A percentile compares a stretch with the other conserved stretches of the same genome.
Conservation (phyloP, 2,113 vertebrate species). For the Lepidothrix coronata region DNA sequence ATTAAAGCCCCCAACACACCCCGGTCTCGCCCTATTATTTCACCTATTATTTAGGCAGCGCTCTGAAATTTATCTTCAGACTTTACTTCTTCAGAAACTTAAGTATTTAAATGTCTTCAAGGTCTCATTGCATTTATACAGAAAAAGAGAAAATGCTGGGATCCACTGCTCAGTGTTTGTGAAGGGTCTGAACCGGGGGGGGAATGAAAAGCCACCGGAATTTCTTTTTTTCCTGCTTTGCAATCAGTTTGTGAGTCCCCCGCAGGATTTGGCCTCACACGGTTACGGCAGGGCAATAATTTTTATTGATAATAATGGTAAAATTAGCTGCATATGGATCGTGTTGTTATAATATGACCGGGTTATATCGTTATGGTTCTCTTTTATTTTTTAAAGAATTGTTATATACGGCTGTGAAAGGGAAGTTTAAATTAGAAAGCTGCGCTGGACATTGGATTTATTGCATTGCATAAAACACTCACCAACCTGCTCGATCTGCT, state of each 20-base stretch:
- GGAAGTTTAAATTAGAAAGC: background rate
- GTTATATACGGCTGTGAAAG: background rate
- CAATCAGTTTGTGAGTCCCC: background rate
- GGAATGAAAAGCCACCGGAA: background rate
- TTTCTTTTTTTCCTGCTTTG: background rate
- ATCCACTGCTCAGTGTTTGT: background rate
- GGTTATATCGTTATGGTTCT: background rate
- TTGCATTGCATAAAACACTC: conserved; percentile 6
- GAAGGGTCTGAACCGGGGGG: background rate
- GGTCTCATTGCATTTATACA: accelerated
- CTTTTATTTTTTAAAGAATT: background rate
- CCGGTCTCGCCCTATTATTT: background rate
- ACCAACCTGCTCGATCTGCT: background rate
- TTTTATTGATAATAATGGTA: background rate
- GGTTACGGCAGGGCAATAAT: background rate
- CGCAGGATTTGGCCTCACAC: background rate
- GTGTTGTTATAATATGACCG: background rate
- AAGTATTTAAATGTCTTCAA: background rate
- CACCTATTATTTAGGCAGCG: background rate
- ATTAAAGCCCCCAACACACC: background rate
- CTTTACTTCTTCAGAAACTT: background rate
- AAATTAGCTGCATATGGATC: background rate
- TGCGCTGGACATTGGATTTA: conserved; percentile 9
- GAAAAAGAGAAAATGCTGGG: background rate
- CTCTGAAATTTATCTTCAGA: background rate